These are phyloP conservation scores for Orchestes rusci DNA, from an alignment of 2,888 invertebrate species.

Conservation along the genomic window DNA sequence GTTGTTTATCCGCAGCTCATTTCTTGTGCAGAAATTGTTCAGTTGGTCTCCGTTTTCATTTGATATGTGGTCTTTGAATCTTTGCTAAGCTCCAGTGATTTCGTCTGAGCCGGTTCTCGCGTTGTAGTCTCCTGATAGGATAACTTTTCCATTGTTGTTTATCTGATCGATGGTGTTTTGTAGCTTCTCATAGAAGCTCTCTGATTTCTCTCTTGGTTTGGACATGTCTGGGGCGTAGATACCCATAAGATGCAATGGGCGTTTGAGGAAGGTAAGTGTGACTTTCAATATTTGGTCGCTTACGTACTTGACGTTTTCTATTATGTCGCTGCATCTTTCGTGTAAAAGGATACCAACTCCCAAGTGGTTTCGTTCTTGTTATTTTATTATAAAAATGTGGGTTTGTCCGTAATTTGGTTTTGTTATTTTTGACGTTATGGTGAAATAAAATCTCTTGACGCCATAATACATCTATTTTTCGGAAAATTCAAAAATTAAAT, in stretches of 20 bases:
- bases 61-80: background rate
- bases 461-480: too few species aligned
- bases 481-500: too few species aligned
- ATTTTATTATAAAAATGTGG: too few species aligned
- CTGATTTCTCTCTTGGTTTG: background rate
- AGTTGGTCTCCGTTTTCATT: too few species aligned
- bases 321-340: constrained; percentile 1
- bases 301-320: background rate
- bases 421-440: too few species aligned
- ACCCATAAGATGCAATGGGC: too few species aligned
- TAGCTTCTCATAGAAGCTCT: background rate
- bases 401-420: too few species aligned
- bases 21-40: background rate
- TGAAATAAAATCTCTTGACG: too few species aligned
- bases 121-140: background rate
- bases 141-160: background rate
- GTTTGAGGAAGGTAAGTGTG: too few species aligned
- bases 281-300: background rate
- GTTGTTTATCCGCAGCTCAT: background rate
- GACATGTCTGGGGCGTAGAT: too few species aligned
- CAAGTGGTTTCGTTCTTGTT: constrained; percentile 6
- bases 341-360: constrained; percentile 9
- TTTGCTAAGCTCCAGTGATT: background rate
- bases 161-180: constrained; percentile 56
- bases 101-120: background rate